A percentile compares a stretch with the other conserved stretches of the same genome.
Evolutionary conservation across 2,113 vertebrate species (phyloP).

Genomic region (Alectura lathami): DNA sequence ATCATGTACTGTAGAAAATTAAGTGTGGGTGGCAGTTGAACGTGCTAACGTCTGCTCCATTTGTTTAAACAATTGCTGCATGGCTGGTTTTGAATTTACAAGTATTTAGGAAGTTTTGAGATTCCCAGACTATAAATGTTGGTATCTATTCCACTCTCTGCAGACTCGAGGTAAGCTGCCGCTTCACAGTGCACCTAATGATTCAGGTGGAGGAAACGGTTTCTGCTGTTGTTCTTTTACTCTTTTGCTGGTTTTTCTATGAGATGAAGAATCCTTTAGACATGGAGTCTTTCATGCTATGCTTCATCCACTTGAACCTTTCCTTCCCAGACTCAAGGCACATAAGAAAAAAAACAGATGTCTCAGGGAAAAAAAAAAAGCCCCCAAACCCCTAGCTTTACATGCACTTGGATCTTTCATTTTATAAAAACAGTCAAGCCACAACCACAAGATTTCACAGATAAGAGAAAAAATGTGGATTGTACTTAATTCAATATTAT

Average conservation of each 20-base stretch:
- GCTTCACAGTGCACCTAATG: background rate
- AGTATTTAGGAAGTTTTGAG: constrained; percentile 43
- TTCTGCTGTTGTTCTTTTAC: background rate
- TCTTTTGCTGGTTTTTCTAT: background rate
- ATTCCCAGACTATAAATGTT: constrained; percentile 24
- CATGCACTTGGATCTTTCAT: constrained; percentile 82
- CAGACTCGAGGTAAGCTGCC: background rate
- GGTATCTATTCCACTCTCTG: background rate
- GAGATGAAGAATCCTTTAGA: constrained; percentile 54
- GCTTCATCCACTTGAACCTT: constrained; percentile 63
- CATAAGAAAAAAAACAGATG: constrained; percentile 65
- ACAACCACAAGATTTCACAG: constrained; percentile 83
- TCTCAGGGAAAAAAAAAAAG: constrained; percentile 56
- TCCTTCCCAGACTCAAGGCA: constrained; percentile 53
- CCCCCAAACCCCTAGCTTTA: constrained; percentile 66
- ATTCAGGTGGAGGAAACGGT: background rate
- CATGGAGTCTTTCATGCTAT: constrained; percentile 40
- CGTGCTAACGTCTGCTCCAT: background rate
- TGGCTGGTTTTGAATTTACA: constrained; percentile 36
- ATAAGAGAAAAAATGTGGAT: constrained; percentile 81
- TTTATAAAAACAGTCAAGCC: constrained; percentile 80
- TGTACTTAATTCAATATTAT: constrained; percentile 84
- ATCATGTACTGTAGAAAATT: background rate
- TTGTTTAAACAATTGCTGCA: constrained; percentile 35
- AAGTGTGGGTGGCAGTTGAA: background rate